A percentile compares a stretch with the other conserved stretches of the same genome.
These are phyloP conservation scores for Tachina fera DNA, from an alignment of 2,888 invertebrate genomes.

Conservation along the genomic window DNA sequence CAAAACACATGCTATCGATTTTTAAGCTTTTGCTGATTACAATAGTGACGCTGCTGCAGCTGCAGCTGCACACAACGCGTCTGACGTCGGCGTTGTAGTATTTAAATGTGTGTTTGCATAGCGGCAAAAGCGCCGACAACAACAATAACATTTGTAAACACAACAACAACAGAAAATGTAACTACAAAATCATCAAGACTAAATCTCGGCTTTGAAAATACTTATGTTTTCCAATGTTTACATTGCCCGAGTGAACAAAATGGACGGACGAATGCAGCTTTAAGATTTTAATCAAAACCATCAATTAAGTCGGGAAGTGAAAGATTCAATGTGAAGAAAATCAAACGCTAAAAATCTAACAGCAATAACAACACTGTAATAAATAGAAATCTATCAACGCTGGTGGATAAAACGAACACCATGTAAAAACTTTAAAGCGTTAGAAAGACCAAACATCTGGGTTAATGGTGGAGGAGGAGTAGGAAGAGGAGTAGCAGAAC, in stretches of 20 bases:
- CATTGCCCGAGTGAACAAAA: constrained; percentile 6
- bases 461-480: not conserved
- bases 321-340: constrained; percentile 46
- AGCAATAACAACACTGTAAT: constrained; percentile 40
- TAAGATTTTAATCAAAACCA: constrained; percentile 70
- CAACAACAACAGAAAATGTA: constrained; percentile 16
- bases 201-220: constrained; percentile 26
- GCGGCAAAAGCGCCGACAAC: constrained; percentile 52
- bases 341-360: constrained; percentile 25
- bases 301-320: constrained; percentile 67
- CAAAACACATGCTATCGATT: constrained; percentile 46
- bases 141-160: constrained; percentile 18
- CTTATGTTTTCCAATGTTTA: constrained; percentile 17
- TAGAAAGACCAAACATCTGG: not conserved
- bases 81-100: constrained; percentile 9
- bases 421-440: not conserved
- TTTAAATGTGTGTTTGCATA: constrained; percentile 43
- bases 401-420: constrained; percentile 46
- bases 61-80: not conserved
- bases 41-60: constrained; percentile 15
- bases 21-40: constrained; percentile 33
- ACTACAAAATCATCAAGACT: constrained; percentile 35
- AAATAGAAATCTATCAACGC: constrained; percentile 69
- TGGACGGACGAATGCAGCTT: constrained; percentile 35
- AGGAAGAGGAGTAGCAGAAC: not conserved